A percentile compares a stretch with the other conserved stretches of the same genome.
These are phyloP conservation scores for Aphis craccivora DNA, from an alignment of 1,140 invertebrate genomes.

Conservation along the genomic window DNA sequence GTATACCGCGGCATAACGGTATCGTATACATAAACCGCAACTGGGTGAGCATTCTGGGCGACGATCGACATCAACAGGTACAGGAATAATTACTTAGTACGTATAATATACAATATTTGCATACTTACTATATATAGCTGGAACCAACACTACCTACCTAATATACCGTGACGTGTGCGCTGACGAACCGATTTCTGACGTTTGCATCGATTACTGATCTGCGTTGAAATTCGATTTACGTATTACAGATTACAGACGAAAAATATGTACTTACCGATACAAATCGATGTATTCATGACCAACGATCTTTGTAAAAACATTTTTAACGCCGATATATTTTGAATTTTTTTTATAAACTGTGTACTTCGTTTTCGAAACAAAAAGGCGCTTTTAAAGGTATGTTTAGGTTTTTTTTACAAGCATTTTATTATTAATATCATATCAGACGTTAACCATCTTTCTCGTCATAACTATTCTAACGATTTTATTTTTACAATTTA, in stretches of 20 bases:
- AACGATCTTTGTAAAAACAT: neutral
- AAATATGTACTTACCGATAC: neutral
- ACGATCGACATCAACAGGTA: neutral
- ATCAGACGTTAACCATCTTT: neutral
- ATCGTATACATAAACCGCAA: neutral
- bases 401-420: neutral
- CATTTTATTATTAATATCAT: neutral
- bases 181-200: neutral
- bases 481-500: neutral
- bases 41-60: neutral
- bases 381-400: neutral
- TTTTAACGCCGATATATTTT: neutral
- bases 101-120: neutral
- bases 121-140: neutral
- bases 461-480: neutral
- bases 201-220: neutral
- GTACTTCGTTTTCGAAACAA: neutral
- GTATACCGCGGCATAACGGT: neutral
- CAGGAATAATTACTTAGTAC: neutral
- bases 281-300: neutral
- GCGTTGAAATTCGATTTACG: neutral
- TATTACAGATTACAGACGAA: neutral
- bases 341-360: neutral
- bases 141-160: neutral
- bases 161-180: neutral